Evolutionary conservation across 2,888 invertebrate species (phyloP).

Genomic region (Agrenia bidenticulata): DNA sequence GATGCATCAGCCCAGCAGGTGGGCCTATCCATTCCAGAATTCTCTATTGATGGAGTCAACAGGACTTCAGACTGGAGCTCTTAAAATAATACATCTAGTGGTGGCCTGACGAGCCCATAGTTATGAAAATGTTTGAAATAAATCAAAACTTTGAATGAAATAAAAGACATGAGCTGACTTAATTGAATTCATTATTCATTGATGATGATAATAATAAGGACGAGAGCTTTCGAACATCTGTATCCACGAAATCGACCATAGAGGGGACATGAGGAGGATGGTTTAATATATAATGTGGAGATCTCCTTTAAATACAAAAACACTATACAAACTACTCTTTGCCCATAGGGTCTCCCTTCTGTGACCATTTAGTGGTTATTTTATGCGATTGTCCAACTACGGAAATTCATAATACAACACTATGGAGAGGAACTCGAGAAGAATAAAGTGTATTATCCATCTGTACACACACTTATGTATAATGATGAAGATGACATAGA

Average conservation of each 20-base stretch:
- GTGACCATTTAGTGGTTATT: constrained; percentile 12
- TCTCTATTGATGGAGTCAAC: not conserved
- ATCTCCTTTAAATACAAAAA: no score
- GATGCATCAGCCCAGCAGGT: not conserved
- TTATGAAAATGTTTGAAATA: constrained; percentile 4
- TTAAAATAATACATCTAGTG: not conserved
- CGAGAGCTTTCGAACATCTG: constrained; percentile 5
- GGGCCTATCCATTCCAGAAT: constrained; percentile 1
- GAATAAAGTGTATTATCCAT: not conserved
- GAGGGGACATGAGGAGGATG: no score
- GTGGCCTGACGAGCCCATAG: not conserved
- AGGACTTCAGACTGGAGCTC: not conserved
- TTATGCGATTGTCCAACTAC: not conserved
- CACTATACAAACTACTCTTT: no score
- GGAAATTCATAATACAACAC: constrained; percentile 3
- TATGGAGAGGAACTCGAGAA: not conserved
- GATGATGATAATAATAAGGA: not conserved
- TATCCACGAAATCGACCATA: not conserved
- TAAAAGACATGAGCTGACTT: not conserved
- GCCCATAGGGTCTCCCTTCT: not conserved
- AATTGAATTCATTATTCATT: constrained; percentile 1
- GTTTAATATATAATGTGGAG: no score
- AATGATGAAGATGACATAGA: constrained; percentile 8
- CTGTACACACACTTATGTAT: constrained; percentile 1
- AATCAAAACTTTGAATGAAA: not conserved